Percentiles rank a stretch among this genome's conserved stretches.
Conservation (phyloP, 2,888 invertebrate species). For the Caenorhabditis sp. region DNA sequence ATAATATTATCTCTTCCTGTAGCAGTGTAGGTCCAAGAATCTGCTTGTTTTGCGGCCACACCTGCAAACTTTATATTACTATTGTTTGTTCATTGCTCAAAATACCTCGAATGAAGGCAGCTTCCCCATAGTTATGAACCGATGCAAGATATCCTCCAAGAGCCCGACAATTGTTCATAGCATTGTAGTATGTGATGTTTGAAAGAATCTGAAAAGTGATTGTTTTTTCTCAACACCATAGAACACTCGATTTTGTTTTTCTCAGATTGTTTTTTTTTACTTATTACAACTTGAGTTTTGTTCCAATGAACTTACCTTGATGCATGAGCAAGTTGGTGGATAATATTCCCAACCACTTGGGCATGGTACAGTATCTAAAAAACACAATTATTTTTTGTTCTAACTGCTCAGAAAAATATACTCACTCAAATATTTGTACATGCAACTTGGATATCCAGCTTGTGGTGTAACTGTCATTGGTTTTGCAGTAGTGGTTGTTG, state of each 20-base stretch:
- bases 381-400: not conserved
- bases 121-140: conserved; percentile 32
- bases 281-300: too few species aligned
- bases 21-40: conserved; percentile 24
- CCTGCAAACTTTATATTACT: conserved; percentile 10
- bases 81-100: not conserved
- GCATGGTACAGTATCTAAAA: conserved; percentile 37
- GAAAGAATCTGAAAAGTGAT: conserved; percentile 17
- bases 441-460: conserved; percentile 28
- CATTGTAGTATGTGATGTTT: conserved; percentile 37
- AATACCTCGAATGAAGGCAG: conserved; percentile 32
- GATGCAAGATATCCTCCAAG: conserved; percentile 34
- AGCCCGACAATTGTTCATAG: conserved; percentile 37
- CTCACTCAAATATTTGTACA: conserved; percentile 42
- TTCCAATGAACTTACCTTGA: conserved; percentile 7
- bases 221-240: not conserved
- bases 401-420: not conserved
- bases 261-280: too few species aligned
- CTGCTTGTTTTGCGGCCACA: conserved; percentile 16
- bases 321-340: conserved; percentile 37
- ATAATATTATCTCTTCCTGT: conserved; percentile 35
- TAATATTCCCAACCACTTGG: conserved; percentile 40
- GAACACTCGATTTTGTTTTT: not conserved
- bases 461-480: not conserved
- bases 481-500: conserved; percentile 2